A percentile compares a stretch with the other conserved stretches of the same genome.
Evolutionary conservation across 2,113 vertebrate genomes (phyloP).

Genomic region (Lipophrys pholis): DNA sequence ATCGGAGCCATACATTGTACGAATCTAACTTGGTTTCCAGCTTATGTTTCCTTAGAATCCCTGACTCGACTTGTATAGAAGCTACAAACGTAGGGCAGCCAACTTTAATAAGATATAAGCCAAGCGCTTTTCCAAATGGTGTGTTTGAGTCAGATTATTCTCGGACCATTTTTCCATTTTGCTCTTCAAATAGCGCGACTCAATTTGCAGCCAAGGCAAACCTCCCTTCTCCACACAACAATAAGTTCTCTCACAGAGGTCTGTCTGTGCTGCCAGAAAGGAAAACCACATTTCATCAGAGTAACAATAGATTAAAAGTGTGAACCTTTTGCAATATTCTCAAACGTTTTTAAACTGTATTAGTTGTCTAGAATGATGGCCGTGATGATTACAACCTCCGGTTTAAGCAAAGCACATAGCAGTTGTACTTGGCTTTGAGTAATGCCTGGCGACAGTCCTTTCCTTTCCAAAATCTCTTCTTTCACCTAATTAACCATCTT

Average conservation of each 20-base stretch:
- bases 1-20: no score
- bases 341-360: background rate
- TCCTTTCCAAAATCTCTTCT: background rate
- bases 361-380: background rate
- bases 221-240: background rate
- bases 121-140: constrained; percentile 12
- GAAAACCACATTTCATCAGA: constrained; percentile 4
- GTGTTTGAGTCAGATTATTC: constrained; percentile 21
- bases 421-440: constrained; percentile 1
- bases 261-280: constrained; percentile 5
- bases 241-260: constrained; percentile 10
- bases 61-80: constrained; percentile 12
- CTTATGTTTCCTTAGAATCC: background rate
- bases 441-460: background rate
- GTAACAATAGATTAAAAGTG: background rate
- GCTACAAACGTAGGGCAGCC: background rate
- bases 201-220: background rate
- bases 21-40: background rate
- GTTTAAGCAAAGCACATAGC: background rate
- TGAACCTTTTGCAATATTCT: background rate
- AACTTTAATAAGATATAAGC: constrained; percentile 10
- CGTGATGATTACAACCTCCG: background rate
- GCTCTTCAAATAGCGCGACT: background rate
- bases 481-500: no score
- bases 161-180: constrained; percentile 14